Evolutionary conservation across 2,888 invertebrate genomes (phyloP), one percentile per base, ranked within the genome.

Genomic region (Sinelater perroti): DNA sequence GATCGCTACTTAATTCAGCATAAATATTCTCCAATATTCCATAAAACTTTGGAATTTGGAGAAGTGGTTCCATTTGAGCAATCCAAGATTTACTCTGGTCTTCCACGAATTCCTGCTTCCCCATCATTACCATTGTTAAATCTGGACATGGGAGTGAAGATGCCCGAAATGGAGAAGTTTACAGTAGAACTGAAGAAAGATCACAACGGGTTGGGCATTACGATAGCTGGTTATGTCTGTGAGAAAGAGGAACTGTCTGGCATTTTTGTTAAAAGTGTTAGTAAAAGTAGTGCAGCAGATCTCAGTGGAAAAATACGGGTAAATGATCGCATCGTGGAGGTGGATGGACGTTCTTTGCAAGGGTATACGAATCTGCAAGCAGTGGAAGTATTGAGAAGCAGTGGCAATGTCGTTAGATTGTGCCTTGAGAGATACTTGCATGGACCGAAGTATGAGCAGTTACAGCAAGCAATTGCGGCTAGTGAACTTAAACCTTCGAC

Each of bases 211-310:
- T 82, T 95, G 40, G 97, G 97, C 28, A 96, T 97, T 62, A 97
- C 97, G 18, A 97, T 97, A 70, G 97, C 97, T 52, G 89, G 95
- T 54, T 97, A 97, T 76, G 96, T 97, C 8, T 97, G 97, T 76
- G 96, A 96, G 77, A 96, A 96, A 80, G 98, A 98, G 79, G 98
- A 99, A 76, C 82, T 99, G 40, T 97, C 97, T 0, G 99, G 99
- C 21, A 97, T 99, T 69, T 99, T 99, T 81, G 97, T 99, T 53
- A 98, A 98, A 80, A 97, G 97, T 56, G 94, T 99, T 66, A 95
- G 95, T 60, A 89, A 93, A 61, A 95, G 96, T 42, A 97, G 97
- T 76, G 96, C 97, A 8, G 98, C 98, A 3, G 95, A 95, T 70
- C 73, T 92, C 50, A 95, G 96, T 77, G 95, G 95, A 6, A 87